Conservation (phyloP, 2,797 vertebrate genomes). For the Mallotus villosus region DNA sequence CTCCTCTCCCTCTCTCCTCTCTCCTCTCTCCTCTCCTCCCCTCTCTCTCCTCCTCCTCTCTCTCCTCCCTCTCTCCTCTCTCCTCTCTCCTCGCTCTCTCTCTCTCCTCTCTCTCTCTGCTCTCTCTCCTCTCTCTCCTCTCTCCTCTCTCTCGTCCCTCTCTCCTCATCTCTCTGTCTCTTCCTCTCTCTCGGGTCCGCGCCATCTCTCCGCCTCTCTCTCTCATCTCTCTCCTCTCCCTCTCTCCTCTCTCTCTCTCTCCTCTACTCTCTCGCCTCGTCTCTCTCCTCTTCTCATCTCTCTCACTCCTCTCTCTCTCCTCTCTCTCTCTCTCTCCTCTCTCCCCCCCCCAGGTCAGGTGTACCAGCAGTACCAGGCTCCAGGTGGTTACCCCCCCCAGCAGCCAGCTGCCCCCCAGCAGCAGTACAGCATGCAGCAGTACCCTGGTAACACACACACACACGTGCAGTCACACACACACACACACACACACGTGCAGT, state of each 20-base stretch:
- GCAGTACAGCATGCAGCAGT: slow-evolving; percentile 95
- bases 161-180: slow-evolving; percentile 4
- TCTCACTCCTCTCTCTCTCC: not conserved
- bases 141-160: not conserved
- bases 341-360: slow-evolving; percentile 82
- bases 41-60: too few species aligned
- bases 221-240: slow-evolving; percentile 53
- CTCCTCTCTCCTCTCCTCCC: slow-evolving; percentile 37
- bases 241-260: too few species aligned
- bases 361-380: slow-evolving; percentile 94
- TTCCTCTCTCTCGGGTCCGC: too few species aligned
- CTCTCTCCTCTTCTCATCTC: too few species aligned
- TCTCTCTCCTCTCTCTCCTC: slow-evolving; percentile 5
- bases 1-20: slow-evolving; percentile 48
- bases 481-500: too few species aligned
- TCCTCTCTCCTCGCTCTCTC: too few species aligned
- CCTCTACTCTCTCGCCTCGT: too few species aligned
- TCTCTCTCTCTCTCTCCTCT: slow-evolving; percentile 2
- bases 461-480: not conserved
- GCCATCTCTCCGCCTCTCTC: slow-evolving; percentile 38
- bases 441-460: slow-evolving; percentile 83
- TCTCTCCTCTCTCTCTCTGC: not conserved
- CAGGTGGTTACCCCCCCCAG: slow-evolving; percentile 89
- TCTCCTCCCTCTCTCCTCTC: too few species aligned
- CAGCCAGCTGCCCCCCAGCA: slow-evolving; percentile 82